These are phyloP conservation scores for Branchipolynoe longqiensis DNA, from an alignment of 2,888 invertebrate species.

Conservation along the genomic window DNA sequence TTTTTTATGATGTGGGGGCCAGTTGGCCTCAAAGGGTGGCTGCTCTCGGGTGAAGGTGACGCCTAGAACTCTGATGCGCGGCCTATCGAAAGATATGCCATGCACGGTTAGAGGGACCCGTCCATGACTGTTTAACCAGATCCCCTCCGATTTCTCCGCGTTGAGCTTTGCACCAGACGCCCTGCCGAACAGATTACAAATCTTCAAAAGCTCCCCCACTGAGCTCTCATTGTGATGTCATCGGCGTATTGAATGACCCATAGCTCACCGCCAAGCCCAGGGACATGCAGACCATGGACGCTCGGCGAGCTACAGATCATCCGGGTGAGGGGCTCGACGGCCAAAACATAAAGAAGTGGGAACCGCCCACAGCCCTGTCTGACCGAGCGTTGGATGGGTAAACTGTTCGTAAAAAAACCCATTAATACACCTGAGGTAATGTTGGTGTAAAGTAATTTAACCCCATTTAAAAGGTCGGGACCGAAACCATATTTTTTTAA, in stretches of 20 bases:
- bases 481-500: constrained; percentile 13
- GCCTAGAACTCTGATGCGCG: neutral
- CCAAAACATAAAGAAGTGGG: constrained; percentile 24
- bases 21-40: neutral
- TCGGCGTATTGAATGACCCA: constrained; percentile 10
- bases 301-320: neutral
- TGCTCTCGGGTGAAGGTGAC: neutral
- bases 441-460: neutral
- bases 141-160: neutral
- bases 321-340: neutral
- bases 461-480: neutral
- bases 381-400: neutral
- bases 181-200: neutral
- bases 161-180: constrained; percentile 24
- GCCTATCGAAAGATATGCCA: neutral
- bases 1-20: neutral
- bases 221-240: constrained; percentile 26
- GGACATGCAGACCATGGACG: neutral
- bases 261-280: neutral
- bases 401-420: neutral
- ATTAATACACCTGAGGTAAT: neutral
- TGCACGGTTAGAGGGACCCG: no score
- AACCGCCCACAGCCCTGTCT: constrained; percentile 26
- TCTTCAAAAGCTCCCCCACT: neutral
- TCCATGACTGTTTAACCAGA: neutral